Percentiles rank a stretch among this genome's conserved stretches.
Evolutionary conservation across 1,140 invertebrate species (phyloP).

Genomic region (Leptoteleia sp.): DNA sequence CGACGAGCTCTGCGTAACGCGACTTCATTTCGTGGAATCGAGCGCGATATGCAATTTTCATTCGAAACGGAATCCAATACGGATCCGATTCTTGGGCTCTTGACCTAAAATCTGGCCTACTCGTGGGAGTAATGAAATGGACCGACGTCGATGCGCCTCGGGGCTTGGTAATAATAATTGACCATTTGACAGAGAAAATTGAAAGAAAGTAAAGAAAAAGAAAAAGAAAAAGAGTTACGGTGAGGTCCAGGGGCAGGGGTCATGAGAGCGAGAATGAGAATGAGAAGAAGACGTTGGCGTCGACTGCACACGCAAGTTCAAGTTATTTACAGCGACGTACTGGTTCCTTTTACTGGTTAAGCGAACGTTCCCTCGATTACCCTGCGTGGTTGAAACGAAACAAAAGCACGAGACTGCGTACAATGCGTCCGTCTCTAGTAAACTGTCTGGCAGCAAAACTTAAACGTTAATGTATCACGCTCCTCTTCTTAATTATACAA

Average conservation of each 20-base stretch:
- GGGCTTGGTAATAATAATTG: slow-evolving; percentile 33
- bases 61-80: slow-evolving; percentile 60
- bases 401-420: slow-evolving; percentile 8
- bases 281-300: slow-evolving; percentile 19
- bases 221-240: neutral
- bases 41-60: slow-evolving; percentile 63
- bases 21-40: slow-evolving; percentile 48
- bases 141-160: slow-evolving; percentile 29
- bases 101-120: slow-evolving; percentile 61
- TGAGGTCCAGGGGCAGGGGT: too few relatives aligned
- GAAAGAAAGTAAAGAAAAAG: slow-evolving; percentile 3
- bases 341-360: slow-evolving; percentile 9
- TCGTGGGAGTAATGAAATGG: slow-evolving; percentile 46
- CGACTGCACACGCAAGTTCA: slow-evolving; percentile 20
- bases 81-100: slow-evolving; percentile 50
- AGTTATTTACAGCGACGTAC: slow-evolving; percentile 27
- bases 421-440: neutral
- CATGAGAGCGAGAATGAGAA: neutral
- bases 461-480: slow-evolving; percentile 20
- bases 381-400: slow-evolving; percentile 30
- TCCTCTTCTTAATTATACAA: slow-evolving; percentile 36
- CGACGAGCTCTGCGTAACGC: slow-evolving; percentile 17
- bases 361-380: slow-evolving; percentile 42
- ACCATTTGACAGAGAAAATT: slow-evolving; percentile 10
- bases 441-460: slow-evolving; percentile 10